Evolutionary conservation across 2,888 invertebrate genomes (phyloP), one percentile per base, ranked within the genome.

Genomic region (Diplolepis rosae): DNA sequence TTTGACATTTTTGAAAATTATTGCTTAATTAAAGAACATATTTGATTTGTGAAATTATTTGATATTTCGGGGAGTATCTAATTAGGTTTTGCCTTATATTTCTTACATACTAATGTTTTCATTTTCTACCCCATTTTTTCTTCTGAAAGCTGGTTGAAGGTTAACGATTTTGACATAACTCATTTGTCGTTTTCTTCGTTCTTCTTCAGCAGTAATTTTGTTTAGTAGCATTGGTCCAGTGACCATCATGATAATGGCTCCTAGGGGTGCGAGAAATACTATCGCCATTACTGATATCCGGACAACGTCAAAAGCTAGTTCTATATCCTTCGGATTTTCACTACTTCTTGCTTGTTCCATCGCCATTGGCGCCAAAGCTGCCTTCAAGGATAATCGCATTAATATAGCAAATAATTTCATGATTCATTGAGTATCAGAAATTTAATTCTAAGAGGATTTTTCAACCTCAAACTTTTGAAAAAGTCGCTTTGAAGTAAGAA

Each of bases 351-450:
- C 83, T 1, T 78, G 82, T 65, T 84, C 92, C 85, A 72, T 87
- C 7, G 92, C 92, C 77, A 93, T 90, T 18, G 93, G 93, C 18
- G 92, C 93, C 66, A 93, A 85, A 2, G 93, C 92, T 69, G 93
- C 93, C 93, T 93, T n/a, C n/a, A n/a, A n/a, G n/a, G n/a, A n/a
- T n/a, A n/a, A n/a, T n/a, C n/a, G n/a, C n/a, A n/a, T n/a, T n/a
- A n/a, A n/a, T n/a, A n/a, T n/a, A n/a, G n/a, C n/a, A n/a, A n/a
- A n/a, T n/a, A n/a, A n/a, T n/a, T n/a, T n/a, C n/a, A n/a, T n/a
- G n/a, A n/a, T n/a, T n/a, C n/a, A n/a, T n/a, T n/a, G n/a, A n/a
- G n/a, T n/a, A n/a, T n/a, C n/a, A n/a, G n/a, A n/a, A n/a, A n/a
- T n/a, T n/a, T n/a, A n/a, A n/a, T n/a, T n/a, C n/a, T n/a, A n/a